A percentile compares a stretch with the other conserved stretches of the same genome.
Evolutionary conservation across 1,140 invertebrate genomes (phyloP).

Genomic region (Trichogramma pretiosum): DNA sequence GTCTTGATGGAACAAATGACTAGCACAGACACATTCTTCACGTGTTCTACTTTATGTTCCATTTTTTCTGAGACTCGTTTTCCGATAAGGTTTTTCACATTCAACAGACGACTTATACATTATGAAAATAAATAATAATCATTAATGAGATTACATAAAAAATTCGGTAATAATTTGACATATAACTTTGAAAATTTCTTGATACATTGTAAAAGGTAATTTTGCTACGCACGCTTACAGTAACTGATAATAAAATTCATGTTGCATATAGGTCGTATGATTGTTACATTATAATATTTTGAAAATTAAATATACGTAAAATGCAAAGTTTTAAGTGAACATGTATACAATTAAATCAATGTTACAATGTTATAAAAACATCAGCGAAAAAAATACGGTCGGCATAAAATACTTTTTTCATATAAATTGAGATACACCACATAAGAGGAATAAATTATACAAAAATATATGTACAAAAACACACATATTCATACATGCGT

Average conservation of each 20-base stretch:
- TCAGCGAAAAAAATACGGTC: neutral
- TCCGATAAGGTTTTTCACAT: neutral
- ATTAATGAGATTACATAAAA: constrained; percentile 1
- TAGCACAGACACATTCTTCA: constrained; percentile 15
- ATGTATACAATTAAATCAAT: constrained; percentile 10
- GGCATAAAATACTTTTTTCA: constrained; percentile 14
- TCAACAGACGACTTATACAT: constrained; percentile 1
- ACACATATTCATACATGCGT: constrained; percentile 13
- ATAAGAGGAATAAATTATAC: neutral
- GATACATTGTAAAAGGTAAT: neutral
- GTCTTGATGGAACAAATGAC: constrained; percentile 22
- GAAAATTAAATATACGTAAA: neutral
- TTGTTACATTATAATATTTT: neutral
- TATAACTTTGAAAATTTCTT: neutral
- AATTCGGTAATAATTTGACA: neutral
- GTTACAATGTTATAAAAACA: constrained; percentile 3
- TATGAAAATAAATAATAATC: constrained; percentile 1
- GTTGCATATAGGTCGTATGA: neutral
- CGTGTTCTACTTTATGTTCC: neutral
- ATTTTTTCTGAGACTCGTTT: constrained; percentile 10
- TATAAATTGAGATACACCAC: neutral
- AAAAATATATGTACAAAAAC: constrained; percentile 12
- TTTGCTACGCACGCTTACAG: neutral
- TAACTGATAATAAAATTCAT: neutral
- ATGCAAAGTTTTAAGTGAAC: constrained; percentile 7